These are phyloP conservation scores for Pantherophis guttatus DNA, from an alignment of 2,113 vertebrate species.

Conservation along the genomic window DNA sequence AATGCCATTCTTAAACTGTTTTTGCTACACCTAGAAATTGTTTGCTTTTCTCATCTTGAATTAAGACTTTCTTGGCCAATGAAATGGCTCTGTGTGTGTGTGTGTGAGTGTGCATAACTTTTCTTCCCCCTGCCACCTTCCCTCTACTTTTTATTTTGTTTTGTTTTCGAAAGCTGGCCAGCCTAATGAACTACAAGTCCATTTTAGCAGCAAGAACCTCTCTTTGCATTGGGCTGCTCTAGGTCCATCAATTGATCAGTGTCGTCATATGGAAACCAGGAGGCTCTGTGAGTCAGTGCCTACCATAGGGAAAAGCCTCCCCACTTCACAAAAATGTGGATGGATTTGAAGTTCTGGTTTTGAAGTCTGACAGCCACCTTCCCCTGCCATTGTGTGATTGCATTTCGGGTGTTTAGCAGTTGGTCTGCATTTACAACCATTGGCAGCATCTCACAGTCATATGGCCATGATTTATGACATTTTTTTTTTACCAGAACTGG, in stretches of 20 bases:
- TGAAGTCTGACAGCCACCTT: background rate
- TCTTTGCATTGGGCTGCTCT: background rate
- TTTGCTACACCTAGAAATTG: background rate
- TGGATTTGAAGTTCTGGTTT: background rate
- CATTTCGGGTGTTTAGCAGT: background rate
- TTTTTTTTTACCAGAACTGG: background rate
- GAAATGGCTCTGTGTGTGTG: background rate
- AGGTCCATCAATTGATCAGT: background rate
- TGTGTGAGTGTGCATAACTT: background rate
- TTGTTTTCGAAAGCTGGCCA: background rate
- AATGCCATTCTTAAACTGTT: background rate
- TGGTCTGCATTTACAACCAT: background rate
- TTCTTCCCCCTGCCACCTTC: background rate
- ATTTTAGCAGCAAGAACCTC: background rate
- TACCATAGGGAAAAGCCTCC: background rate
- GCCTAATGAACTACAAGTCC: background rate
- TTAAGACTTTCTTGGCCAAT: background rate
- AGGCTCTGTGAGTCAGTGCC: background rate
- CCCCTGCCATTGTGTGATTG: background rate
- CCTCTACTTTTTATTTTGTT: background rate
- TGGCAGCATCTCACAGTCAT: background rate
- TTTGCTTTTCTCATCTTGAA: background rate
- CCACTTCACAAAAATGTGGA: background rate
- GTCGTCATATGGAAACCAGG: background rate
- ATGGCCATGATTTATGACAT: background rate